Conservation (phyloP, 2,888 invertebrate species). For the Epirrhoe tristata region DNA sequence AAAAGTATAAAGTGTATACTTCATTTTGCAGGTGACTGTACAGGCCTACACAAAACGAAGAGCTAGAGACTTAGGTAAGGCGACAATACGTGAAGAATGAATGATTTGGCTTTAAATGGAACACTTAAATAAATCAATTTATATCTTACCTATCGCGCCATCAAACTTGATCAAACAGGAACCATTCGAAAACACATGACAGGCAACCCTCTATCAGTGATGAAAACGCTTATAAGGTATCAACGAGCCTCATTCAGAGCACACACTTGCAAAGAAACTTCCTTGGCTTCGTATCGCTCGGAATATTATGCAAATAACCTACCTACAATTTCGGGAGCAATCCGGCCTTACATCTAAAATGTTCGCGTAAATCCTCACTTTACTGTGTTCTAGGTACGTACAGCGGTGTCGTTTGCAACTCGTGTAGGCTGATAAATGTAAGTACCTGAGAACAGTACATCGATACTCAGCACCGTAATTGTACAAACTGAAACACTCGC, state of each 20-base stretch:
- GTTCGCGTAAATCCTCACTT: conserved; percentile 58
- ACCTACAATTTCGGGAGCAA: conserved; percentile 59
- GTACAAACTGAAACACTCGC: not conserved
- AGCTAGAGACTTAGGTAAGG: conserved; percentile 9
- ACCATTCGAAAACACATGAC: not conserved
- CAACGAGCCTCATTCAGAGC: conserved; percentile 51
- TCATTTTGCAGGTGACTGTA: not conserved
- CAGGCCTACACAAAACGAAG: not conserved
- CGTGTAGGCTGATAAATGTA: conserved; percentile 9
- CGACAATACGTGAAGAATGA: conserved; percentile 16
- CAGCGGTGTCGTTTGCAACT: not conserved
- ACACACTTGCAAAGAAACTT: conserved; percentile 57
- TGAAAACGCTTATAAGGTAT: conserved; percentile 44
- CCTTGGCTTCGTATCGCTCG: conserved; percentile 54
- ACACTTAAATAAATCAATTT: not conserved
- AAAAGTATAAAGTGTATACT: too few species aligned
- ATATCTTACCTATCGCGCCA: not conserved
- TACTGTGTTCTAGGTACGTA: conserved; percentile 9
- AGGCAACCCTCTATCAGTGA: not conserved
- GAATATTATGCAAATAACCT: conserved; percentile 68
- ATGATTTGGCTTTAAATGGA: conserved; percentile 7
- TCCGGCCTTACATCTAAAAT: conserved; percentile 56
- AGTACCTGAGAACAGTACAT: not conserved
- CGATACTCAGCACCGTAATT: conserved; percentile 3
- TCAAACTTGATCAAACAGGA: not conserved